Conservation (phyloP, 2,888 invertebrate species). For the Nomada fabriciana region DNA sequence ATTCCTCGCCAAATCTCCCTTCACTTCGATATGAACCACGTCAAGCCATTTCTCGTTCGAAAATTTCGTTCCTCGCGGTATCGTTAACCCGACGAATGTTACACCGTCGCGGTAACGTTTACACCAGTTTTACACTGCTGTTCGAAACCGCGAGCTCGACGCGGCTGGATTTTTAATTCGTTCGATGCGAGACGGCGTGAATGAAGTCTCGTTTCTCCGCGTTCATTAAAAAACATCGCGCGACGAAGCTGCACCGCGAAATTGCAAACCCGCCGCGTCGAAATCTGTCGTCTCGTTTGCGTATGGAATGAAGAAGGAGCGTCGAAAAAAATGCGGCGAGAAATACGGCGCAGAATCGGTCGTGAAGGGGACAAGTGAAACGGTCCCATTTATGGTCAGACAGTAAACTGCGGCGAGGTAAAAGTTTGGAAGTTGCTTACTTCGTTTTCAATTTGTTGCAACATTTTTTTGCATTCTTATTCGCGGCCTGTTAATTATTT, state of each 20-base stretch:
- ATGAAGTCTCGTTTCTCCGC: neutral
- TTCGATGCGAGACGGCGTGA: constrained; percentile 21
- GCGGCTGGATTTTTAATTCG: constrained; percentile 35
- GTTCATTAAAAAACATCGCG: constrained; percentile 38
- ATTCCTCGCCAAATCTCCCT: neutral
- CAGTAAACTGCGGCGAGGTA: neutral
- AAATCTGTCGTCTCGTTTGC: neutral
- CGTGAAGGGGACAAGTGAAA: neutral
- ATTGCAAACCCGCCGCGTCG: constrained; percentile 15
- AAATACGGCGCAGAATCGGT: neutral
- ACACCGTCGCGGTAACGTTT: neutral
- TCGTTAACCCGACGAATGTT: neutral
- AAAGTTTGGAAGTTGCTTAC: neutral
- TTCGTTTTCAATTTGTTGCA: neutral
- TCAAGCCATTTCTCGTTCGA: too few relatives aligned
- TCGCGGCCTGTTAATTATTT: too few relatives aligned
- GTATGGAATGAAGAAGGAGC: neutral
- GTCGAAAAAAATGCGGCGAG: neutral
- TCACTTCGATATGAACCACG: neutral
- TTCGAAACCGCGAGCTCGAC: neutral
- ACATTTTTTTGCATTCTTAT: too few relatives aligned
- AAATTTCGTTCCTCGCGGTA: neutral
- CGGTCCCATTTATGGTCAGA: neutral
- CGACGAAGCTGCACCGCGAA: neutral
- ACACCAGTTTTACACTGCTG: neutral